Conservation (phyloP, 2,888 invertebrate genomes). For the Aleiodes testaceus region DNA sequence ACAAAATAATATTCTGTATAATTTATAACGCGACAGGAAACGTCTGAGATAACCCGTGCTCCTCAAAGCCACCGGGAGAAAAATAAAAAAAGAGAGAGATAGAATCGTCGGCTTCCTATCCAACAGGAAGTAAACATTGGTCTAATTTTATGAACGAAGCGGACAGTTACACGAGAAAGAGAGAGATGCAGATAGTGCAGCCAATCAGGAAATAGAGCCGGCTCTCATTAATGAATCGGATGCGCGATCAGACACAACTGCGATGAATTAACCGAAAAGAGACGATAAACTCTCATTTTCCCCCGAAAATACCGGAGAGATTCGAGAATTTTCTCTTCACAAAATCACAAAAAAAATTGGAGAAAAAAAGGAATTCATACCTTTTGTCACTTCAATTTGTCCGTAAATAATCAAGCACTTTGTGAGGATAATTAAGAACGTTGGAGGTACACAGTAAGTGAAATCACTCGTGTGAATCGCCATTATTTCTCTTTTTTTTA, state of each 20-base stretch:
- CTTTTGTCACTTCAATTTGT: not conserved
- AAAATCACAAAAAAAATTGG: no score
- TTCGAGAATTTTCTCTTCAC: not conserved
- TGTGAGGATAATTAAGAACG: not conserved
- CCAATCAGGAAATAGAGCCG: conserved; percentile 43
- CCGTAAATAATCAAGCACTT: not conserved
- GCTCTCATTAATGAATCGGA: conserved; percentile 16
- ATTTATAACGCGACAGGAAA: conserved; percentile 1
- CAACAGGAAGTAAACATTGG: conserved; percentile 62
- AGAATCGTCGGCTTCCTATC: conserved; percentile 45
- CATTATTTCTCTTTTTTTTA: not conserved
- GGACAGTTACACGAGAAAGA: conserved; percentile 39
- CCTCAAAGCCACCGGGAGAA: not conserved
- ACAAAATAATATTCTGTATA: not conserved
- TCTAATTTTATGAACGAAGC: conserved; percentile 60
- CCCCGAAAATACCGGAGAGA: not conserved
- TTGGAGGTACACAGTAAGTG: not conserved
- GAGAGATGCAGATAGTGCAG: conserved; percentile 28
- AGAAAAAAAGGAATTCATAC: no score
- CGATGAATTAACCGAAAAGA: no score
- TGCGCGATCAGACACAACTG: not conserved
- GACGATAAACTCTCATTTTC: not conserved
- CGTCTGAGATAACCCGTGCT: conserved; percentile 22
- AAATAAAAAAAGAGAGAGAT: conserved; percentile 31
- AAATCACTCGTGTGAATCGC: conserved; percentile 11